A percentile compares a stretch with the other conserved stretches of the same genome.
Conservation (phyloP, 2,113 vertebrate genomes). For the Murina feae region DNA sequence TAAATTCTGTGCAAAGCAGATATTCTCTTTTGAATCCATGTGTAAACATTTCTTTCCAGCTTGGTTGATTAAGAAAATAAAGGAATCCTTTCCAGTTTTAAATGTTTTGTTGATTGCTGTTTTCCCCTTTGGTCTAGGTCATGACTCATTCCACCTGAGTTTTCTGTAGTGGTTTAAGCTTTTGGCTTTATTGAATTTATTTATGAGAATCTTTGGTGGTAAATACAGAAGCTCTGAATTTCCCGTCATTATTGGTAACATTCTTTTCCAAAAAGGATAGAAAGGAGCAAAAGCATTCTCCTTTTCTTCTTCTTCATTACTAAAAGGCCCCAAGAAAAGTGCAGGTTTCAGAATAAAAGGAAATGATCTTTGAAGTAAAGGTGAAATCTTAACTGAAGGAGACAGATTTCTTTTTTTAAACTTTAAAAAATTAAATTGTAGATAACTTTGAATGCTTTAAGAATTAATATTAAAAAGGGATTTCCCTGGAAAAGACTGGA, state of each 20-base stretch:
- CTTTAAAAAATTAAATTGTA: not conserved
- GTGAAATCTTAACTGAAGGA: constrained; percentile 7
- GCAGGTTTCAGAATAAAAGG: constrained; percentile 52
- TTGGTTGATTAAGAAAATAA: not conserved
- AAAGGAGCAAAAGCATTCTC: constrained; percentile 31
- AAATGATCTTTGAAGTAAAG: constrained; percentile 40
- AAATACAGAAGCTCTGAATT: constrained; percentile 63
- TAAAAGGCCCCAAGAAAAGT: constrained; percentile 61
- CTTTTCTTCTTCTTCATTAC: not conserved
- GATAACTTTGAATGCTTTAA: not conserved
- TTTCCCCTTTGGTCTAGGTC: not conserved
- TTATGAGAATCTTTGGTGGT: not conserved
- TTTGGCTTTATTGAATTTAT: constrained; percentile 52
- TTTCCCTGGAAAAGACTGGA: not conserved
- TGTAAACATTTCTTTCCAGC: not conserved
- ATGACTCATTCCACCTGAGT: not conserved
- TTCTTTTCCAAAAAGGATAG: constrained; percentile 56
- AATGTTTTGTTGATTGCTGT: not conserved
- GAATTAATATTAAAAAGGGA: not conserved
- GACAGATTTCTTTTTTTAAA: not conserved
- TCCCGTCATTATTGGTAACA: constrained; percentile 6
- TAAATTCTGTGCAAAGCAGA: not conserved
- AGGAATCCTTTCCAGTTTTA: not conserved
- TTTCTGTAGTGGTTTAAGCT: constrained; percentile 2
- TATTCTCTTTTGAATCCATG: not conserved